A percentile compares a stretch with the other conserved stretches of the same genome.
Conservation (phyloP, 2,113 vertebrate genomes). For the Cromileptes altivelis region DNA sequence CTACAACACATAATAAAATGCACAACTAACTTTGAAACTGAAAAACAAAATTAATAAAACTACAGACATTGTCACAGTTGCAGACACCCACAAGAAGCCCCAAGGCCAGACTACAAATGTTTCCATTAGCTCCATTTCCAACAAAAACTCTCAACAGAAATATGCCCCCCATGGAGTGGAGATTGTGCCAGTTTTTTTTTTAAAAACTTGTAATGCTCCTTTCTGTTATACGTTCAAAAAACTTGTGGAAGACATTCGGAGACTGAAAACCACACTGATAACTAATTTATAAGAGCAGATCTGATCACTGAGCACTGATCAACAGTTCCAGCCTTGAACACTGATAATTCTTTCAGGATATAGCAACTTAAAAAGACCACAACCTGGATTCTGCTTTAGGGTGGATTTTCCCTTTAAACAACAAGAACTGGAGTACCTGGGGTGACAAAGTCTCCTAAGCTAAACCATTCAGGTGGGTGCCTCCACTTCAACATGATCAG, state of each 20-base stretch:
- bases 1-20: not conserved
- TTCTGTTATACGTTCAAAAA: not conserved
- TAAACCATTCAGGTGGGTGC: not conserved
- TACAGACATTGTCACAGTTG: not conserved
- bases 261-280: not conserved
- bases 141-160: not conserved
- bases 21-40: not conserved
- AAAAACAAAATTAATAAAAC: not conserved
- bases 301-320: not conserved
- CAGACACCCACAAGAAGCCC: not conserved
- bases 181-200: not conserved
- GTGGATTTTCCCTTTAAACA: not conserved
- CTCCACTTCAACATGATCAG: slow-evolving; percentile 7
- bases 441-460: not conserved
- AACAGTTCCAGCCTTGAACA: not conserved
- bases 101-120: not conserved
- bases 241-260: not conserved
- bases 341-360: not conserved
- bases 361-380: not conserved
- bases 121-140: not conserved
- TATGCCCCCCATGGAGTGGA: not conserved
- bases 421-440: not conserved
- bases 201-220: not conserved
- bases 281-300: not conserved
- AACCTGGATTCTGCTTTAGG: not conserved